Evolutionary conservation across 2,797 vertebrate species (phyloP).

Genomic region (Lophius americanus): DNA sequence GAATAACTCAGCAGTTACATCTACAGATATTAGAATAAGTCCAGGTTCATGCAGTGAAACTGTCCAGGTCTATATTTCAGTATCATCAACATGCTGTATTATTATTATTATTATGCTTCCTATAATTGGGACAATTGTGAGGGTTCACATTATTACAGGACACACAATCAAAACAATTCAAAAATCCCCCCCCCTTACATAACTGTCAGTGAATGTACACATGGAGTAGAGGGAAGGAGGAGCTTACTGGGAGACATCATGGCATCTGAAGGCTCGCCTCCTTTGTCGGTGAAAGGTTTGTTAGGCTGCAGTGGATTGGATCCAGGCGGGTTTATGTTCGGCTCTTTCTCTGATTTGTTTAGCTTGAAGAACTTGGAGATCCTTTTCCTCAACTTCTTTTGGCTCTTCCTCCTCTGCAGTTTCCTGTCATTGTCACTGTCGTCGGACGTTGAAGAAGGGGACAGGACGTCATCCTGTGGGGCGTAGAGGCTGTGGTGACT

Average conservation of each 20-base stretch:
- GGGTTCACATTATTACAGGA: too few species aligned
- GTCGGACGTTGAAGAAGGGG: constrained; percentile 67
- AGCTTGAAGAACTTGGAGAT: constrained; percentile 65
- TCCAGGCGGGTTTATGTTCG: constrained; percentile 29
- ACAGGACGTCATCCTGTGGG: constrained; percentile 42
- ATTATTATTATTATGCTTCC: too few species aligned
- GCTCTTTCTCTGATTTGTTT: constrained; percentile 30
- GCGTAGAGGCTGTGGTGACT: background rate
- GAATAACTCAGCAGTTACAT: too few species aligned
- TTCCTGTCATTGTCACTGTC: constrained; percentile 66
- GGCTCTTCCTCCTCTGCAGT: constrained; percentile 56
- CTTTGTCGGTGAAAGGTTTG: background rate
- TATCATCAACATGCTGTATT: too few species aligned
- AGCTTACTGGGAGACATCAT: constrained; percentile 70
- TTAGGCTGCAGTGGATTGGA: constrained; percentile 32
- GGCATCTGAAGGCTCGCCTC: rapidly evolving
- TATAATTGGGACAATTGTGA: too few species aligned
- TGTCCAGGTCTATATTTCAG: too few species aligned
- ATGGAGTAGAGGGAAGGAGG: too few species aligned
- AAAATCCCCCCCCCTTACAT: too few species aligned
- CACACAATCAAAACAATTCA: too few species aligned
- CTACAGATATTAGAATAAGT: too few species aligned
- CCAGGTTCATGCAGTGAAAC: too few species aligned
- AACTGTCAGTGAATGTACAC: too few species aligned
- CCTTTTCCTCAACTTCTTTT: constrained; percentile 63